Percentiles rank a stretch among this genome's conserved stretches.
These are phyloP conservation scores for Volucella inflata DNA, from an alignment of 2,888 invertebrate species.

Conservation along the genomic window DNA sequence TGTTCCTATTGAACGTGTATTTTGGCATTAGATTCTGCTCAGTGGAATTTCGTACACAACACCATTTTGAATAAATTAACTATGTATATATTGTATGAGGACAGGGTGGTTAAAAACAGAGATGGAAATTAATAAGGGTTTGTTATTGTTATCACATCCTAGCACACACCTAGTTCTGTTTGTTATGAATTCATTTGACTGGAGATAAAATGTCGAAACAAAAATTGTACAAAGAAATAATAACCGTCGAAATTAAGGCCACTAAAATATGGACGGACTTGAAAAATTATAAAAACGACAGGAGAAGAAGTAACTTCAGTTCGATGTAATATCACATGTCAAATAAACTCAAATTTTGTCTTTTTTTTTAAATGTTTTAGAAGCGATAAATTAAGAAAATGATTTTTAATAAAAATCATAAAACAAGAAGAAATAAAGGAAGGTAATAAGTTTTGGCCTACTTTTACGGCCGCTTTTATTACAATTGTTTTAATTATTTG, in stretches of 20 bases:
- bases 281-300: too few species aligned
- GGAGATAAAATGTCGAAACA: background rate
- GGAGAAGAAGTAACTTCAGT: too few species aligned
- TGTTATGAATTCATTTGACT: slow-evolving; percentile 16
- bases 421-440: slow-evolving; percentile 45
- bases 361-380: slow-evolving; percentile 35
- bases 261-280: too few species aligned
- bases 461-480: slow-evolving; percentile 49
- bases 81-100: slow-evolving; percentile 54
- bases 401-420: background rate
- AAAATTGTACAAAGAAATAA: too few species aligned
- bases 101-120: slow-evolving; percentile 55
- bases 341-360: slow-evolving; percentile 50
- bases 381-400: slow-evolving; percentile 11
- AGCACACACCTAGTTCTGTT: background rate
- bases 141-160: slow-evolving; percentile 13
- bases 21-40: slow-evolving; percentile 76
- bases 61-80: slow-evolving; percentile 76
- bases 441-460: slow-evolving; percentile 60
- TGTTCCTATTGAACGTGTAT: slow-evolving; percentile 71
- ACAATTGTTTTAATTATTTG: slow-evolving; percentile 44
- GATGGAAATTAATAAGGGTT: background rate
- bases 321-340: slow-evolving; percentile 38
- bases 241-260: too few species aligned
- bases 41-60: slow-evolving; percentile 74